phyloP scores from a whole-genome alignment of 2,113 vertebrate species.

The Lutjanus erythropterus region DNA sequence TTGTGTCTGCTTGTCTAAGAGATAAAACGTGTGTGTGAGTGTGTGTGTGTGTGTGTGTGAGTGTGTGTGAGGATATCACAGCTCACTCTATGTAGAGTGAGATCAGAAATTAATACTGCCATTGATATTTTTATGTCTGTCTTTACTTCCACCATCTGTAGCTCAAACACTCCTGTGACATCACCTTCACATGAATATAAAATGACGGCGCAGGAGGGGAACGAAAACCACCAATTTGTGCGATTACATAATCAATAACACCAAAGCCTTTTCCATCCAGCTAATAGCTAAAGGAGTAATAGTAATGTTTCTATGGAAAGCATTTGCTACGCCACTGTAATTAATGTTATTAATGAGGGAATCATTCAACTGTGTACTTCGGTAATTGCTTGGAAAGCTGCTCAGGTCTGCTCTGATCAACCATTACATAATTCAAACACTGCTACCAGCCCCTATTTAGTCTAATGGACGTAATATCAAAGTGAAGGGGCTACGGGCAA shows the following conservation, averaged over 20 bases:
- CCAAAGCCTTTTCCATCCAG: constrained; percentile 50
- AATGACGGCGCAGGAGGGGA: not conserved
- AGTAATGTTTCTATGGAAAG: constrained; percentile 58
- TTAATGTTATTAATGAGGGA: constrained; percentile 75
- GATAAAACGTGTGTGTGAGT: constrained; percentile 41
- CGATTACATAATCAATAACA: constrained; percentile 48
- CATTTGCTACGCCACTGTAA: constrained; percentile 51
- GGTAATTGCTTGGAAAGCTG: constrained; percentile 63
- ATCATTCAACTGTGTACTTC: constrained; percentile 65
- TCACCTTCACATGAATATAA: constrained; percentile 19
- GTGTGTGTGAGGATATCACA: not conserved
- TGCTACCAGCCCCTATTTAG: constrained; percentile 29
- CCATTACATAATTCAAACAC: constrained; percentile 75
- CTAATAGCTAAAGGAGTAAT: constrained; percentile 65
- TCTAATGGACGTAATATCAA: constrained; percentile 57
- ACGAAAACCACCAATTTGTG: constrained; percentile 9
- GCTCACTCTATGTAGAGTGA: not conserved
- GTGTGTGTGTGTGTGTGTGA: constrained; percentile 2
- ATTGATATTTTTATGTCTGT: not conserved
- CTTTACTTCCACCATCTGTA: not conserved
- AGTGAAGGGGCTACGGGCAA: not conserved
- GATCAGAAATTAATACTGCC: not conserved
- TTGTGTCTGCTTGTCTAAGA: constrained; percentile 36
- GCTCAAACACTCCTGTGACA: not conserved
- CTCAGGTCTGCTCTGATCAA: constrained; percentile 59